A percentile compares a stretch with the other conserved stretches of the same genome.
Evolutionary conservation across 2,113 vertebrate genomes (phyloP).

Genomic region (Eleginops maclovinus): DNA sequence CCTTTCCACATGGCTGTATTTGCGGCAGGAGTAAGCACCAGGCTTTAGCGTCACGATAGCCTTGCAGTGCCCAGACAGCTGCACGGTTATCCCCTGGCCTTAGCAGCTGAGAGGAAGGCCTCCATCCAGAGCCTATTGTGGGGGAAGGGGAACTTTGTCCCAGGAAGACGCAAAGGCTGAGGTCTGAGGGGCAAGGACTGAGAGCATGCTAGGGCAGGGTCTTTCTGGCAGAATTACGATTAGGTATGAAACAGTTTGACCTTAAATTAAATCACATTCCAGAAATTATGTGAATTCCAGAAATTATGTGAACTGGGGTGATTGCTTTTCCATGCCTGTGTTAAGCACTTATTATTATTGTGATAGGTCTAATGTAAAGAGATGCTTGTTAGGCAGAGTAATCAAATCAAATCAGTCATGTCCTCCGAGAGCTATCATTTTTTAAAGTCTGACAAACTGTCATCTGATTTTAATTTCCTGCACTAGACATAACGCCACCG

Average conservation of each 20-base stretch:
- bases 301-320: constrained; percentile 32
- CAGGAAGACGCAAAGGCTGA: constrained; percentile 17
- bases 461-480: constrained; percentile 78
- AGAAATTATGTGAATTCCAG: constrained; percentile 37
- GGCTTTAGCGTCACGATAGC: constrained; percentile 70
- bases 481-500: not conserved
- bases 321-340: constrained; percentile 2
- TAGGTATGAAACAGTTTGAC: constrained; percentile 35
- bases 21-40: constrained; percentile 63
- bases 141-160: constrained; percentile 8
- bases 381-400: constrained; percentile 22
- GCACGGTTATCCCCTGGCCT: constrained; percentile 72
- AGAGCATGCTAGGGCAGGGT: not conserved
- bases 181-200: not conserved
- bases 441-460: constrained; percentile 26
- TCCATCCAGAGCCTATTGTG: constrained; percentile 15
- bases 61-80: constrained; percentile 73
- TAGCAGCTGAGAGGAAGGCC: constrained; percentile 61
- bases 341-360: constrained; percentile 2
- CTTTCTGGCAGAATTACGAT: constrained; percentile 19
- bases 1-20: constrained; percentile 73
- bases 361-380: not conserved
- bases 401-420: constrained; percentile 45
- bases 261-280: constrained; percentile 32
- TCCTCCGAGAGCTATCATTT: constrained; percentile 8